Base-by-base conservation (phyloP, 2,113 vertebrate genomes). In the Pachypanchax playfairii region DNA sequence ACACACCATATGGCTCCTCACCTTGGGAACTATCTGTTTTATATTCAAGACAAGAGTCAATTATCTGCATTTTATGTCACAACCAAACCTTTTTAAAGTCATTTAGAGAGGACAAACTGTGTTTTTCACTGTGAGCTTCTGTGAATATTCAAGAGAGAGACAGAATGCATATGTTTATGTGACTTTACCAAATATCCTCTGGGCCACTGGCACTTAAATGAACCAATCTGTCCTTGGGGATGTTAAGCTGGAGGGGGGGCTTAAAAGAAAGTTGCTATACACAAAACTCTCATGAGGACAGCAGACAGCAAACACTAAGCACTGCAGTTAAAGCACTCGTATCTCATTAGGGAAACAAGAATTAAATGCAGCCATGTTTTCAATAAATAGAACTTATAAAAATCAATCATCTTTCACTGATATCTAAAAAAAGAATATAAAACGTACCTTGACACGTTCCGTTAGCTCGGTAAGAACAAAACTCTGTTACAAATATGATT, bases 211-310 rank as follows among this genome's bases (percentile, higher is more conserved):
- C 71, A 57, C 66, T 79, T 66, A 69, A 79, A 83, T 84, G 66
- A 71, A 69, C 57, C 79, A 66, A 75, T 86, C 44, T 68, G 60
- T 81, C 66, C 82, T 81, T 68, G 54, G 75, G 71, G 75, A 73
- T 52, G 63, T 75, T 75, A 73, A 54, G 52, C 59, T 62, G 72
- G 77, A 60, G 65, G 67, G n/a, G n/a, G n/a, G n/a, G n/a, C n/a
- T n/a, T n/a, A 72, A 55, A 53, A 73, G 61, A 38, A 75, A 69
- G 65, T 60, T 36, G 1, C 22, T 75, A 75, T 25, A 20, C 18
- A 13, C 33, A 25, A 17, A 39, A 24, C 46, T 70, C 41, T 64
- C 50, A 31, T 50, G 54, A 67, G 58, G 72, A 68, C 72, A 73
- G 68, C 68, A 58, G 62, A 55, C 77, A 82, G 83, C 77, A 75